Percentiles rank a stretch among this genome's conserved stretches.
Conservation (phyloP, 2,797 vertebrate species). For the Basileuterus tristriatus region DNA sequence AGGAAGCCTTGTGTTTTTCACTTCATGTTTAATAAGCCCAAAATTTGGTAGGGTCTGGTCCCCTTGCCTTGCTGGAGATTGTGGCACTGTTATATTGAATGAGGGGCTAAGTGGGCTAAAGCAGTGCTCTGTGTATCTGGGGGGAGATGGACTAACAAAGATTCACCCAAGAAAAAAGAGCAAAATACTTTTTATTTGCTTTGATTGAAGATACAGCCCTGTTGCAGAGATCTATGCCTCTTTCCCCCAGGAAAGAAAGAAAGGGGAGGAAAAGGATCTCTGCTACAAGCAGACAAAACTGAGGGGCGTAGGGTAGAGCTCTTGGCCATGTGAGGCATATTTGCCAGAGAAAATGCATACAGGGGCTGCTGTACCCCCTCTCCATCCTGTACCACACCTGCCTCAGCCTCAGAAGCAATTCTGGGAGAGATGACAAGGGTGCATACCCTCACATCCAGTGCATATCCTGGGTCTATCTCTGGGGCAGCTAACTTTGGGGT, state of each 20-base stretch:
- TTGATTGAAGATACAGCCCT: background rate
- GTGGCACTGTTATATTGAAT: background rate
- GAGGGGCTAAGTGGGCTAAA: background rate
- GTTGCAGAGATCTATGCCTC: background rate
- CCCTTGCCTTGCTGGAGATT: background rate
- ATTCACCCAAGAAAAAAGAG: background rate
- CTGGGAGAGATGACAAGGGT: background rate
- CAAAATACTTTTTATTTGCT: background rate
- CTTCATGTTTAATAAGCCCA: background rate
- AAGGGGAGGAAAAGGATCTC: background rate
- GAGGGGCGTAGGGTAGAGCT: background rate
- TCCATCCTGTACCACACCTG: background rate
- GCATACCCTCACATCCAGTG: background rate
- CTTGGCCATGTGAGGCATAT: background rate
- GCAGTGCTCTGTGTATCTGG: background rate
- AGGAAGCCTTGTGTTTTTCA: background rate
- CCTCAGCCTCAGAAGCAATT: background rate
- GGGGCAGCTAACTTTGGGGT: background rate
- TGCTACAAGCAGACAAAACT: background rate
- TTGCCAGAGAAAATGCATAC: background rate
- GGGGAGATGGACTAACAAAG: background rate
- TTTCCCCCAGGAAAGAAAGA: background rate
- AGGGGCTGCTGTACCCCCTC: background rate
- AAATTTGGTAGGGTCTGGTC: background rate
- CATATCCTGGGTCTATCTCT: background rate